Evolutionary conservation across 2,888 invertebrate species (phyloP).

Genomic region (Erebia aethiops): DNA sequence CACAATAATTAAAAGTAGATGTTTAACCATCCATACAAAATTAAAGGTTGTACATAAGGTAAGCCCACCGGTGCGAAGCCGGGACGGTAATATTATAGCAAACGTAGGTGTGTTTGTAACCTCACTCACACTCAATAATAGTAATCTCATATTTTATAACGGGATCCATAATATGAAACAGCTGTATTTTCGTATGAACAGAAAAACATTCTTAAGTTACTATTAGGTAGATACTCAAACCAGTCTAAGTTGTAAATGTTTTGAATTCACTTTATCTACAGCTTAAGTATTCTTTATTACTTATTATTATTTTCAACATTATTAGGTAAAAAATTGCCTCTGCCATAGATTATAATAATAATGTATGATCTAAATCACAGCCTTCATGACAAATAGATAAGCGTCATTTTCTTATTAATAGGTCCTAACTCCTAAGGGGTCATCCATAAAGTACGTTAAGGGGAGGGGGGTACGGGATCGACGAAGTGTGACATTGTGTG

Average conservation of each 20-base stretch:
- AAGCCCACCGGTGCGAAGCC: too few relatives aligned
- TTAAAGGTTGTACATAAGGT: too few relatives aligned
- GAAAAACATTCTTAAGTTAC: constrained; percentile 24
- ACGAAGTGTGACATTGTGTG: too few relatives aligned
- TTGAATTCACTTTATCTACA: constrained; percentile 8
- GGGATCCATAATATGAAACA: constrained; percentile 24
- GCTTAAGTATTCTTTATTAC: not conserved
- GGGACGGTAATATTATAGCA: too few relatives aligned
- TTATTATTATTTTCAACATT: constrained; percentile 15
- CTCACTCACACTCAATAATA: too few relatives aligned
- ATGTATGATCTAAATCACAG: not conserved
- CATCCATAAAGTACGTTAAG: too few relatives aligned
- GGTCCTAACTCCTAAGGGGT: too few relatives aligned
- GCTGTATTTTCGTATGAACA: constrained; percentile 19
- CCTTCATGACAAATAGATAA: not conserved
- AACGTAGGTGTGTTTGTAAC: too few relatives aligned
- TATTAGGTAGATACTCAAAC: constrained; percentile 20
- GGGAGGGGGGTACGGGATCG: too few relatives aligned
- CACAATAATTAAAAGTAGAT: too few relatives aligned
- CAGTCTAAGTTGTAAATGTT: constrained; percentile 10
- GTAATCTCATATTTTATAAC: not conserved
- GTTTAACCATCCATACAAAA: too few relatives aligned
- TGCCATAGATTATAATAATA: not conserved
- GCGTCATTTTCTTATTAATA: too few relatives aligned
- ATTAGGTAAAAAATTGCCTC: not conserved